These are phyloP conservation scores for Gortyna flavago DNA, from an alignment of 2,888 invertebrate genomes.

Conservation along the genomic window DNA sequence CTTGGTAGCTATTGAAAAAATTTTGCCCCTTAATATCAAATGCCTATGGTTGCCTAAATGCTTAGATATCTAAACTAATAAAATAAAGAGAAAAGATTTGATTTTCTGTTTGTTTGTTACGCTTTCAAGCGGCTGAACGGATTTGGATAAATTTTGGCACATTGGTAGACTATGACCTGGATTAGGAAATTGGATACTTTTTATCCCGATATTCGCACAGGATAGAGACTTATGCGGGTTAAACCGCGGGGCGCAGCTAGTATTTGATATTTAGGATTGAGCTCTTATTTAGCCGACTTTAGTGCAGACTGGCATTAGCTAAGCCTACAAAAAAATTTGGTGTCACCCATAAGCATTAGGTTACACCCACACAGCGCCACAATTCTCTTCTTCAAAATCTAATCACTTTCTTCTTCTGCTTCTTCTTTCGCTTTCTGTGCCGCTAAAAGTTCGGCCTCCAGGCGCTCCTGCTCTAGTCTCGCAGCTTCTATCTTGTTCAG, in stretches of 20 bases:
- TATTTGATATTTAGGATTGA: too few relatives aligned
- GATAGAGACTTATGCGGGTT: too few relatives aligned
- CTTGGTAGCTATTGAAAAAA: not conserved
- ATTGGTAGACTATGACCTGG: too few relatives aligned
- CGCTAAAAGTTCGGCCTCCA: slow-evolving; percentile 67
- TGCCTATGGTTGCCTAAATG: not conserved
- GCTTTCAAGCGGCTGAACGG: too few relatives aligned
- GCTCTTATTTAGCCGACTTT: not conserved
- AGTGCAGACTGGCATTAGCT: not conserved
- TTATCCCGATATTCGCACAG: too few relatives aligned
- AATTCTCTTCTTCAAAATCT: slow-evolving; percentile 3
- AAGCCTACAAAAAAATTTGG: not conserved
- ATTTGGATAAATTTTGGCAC: too few relatives aligned
- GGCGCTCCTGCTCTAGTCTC: slow-evolving; percentile 73
- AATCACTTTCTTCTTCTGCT: slow-evolving; percentile 11
- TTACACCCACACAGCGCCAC: not conserved
- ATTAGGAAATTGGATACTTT: too few relatives aligned
- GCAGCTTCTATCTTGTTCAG: slow-evolving; percentile 73
- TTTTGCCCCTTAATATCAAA: not conserved
- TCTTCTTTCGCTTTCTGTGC: not conserved
- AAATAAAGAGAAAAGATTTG: too few relatives aligned
- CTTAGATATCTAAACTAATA: not conserved
- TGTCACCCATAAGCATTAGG: not conserved
- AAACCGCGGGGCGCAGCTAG: too few relatives aligned
- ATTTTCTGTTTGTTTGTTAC: too few relatives aligned